A percentile compares a stretch with the other conserved stretches of the same genome.
Conservation (phyloP, 2,888 invertebrate species). For the Prosapia bicincta region DNA sequence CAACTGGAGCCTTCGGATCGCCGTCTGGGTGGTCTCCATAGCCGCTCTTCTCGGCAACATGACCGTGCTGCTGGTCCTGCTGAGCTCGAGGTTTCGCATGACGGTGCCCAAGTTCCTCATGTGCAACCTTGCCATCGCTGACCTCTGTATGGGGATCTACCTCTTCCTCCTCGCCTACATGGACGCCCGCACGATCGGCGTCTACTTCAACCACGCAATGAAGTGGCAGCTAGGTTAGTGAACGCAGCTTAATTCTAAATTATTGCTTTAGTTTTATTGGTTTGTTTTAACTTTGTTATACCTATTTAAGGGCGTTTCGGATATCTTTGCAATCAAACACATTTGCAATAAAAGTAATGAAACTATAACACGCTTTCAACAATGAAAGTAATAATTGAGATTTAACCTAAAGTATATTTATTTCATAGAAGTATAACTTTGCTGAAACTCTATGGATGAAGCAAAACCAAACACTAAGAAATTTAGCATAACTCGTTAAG, state of each 20-base stretch:
- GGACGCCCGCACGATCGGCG: slow-evolving; percentile 60
- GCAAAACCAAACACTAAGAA: no score
- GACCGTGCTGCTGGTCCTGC: slow-evolving; percentile 59
- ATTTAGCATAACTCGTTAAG: no score
- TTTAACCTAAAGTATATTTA: no score
- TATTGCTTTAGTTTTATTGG: no score
- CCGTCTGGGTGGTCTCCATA: slow-evolving; percentile 59
- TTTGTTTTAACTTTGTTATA: no score
- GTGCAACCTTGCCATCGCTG: slow-evolving; percentile 65
- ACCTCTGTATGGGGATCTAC: slow-evolving; percentile 63
- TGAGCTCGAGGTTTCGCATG: slow-evolving; percentile 50
- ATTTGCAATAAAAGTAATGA: no score
- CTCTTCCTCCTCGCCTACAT: slow-evolving; percentile 58
- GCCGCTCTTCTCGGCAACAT: slow-evolving; percentile 60
- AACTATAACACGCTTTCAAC: no score
- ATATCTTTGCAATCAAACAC: no score
- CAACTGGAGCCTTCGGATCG: slow-evolving; percentile 53
- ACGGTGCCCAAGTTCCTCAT: slow-evolving; percentile 59
- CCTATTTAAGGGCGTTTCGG: no score
- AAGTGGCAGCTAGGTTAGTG: slow-evolving; percentile 60
- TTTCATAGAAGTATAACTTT: no score
- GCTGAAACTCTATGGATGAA: no score
- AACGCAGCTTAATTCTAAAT: neutral
- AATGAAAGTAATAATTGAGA: no score
- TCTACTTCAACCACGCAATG: slow-evolving; percentile 64